A percentile compares a stretch with the other conserved stretches of the same genome.
Conservation (phyloP, 2,888 invertebrate genomes). For the Electrophaes corylata region DNA sequence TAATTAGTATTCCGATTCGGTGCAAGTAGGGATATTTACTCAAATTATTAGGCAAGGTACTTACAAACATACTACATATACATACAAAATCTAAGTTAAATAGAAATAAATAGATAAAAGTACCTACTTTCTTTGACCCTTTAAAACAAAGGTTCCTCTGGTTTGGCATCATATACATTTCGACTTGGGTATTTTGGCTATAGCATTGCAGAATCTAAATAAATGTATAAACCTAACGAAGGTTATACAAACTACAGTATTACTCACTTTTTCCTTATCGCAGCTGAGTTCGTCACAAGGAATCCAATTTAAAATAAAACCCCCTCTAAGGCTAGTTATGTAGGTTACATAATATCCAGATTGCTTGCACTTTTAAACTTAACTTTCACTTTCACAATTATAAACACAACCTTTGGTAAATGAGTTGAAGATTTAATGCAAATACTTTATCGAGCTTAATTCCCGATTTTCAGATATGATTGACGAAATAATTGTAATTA, state of each 20-base stretch:
- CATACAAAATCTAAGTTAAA: no score
- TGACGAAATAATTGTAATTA: slow-evolving; percentile 5
- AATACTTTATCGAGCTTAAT: no score
- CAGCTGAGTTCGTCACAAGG: slow-evolving; percentile 9
- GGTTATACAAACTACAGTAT: slow-evolving; percentile 12
- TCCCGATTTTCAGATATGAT: no score
- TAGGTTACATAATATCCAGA: slow-evolving; percentile 20
- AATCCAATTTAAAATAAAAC: slow-evolving; percentile 22
- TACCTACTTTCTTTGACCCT: neutral
- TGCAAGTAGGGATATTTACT: no score
- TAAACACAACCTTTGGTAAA: neutral
- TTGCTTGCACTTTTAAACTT: slow-evolving; percentile 26
- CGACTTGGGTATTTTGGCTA: neutral
- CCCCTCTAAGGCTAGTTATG: slow-evolving; percentile 22
- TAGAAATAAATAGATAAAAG: no score
- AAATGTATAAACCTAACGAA: slow-evolving; percentile 4
- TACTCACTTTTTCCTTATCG: slow-evolving; percentile 40
- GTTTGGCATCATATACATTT: neutral
- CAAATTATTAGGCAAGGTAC: no score
- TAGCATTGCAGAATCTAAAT: neutral
- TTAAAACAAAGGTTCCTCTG: neutral
- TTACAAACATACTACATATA: no score
- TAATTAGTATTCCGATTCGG: no score
- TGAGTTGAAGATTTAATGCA: no score
- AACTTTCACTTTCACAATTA: slow-evolving; percentile 12